Conservation (phyloP, 2,888 invertebrate genomes). For the Trichogramma dendrolimi region DNA sequence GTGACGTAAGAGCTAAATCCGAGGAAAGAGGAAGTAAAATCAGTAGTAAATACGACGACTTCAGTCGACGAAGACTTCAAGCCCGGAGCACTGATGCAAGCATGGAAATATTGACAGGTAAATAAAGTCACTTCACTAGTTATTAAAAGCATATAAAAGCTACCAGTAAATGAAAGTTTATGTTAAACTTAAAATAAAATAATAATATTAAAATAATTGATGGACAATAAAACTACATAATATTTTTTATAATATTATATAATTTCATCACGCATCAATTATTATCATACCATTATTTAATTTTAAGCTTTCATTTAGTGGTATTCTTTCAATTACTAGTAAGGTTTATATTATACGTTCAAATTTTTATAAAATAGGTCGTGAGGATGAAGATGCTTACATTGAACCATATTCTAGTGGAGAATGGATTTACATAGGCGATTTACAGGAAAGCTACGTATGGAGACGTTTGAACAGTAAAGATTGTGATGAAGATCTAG, state of each 20-base stretch:
- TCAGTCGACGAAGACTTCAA: conserved; percentile 43
- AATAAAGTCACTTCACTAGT: neutral
- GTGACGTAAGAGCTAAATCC: conserved; percentile 72
- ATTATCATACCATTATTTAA: no score
- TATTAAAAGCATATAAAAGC: neutral
- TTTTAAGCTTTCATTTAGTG: no score
- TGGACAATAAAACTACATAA: no score
- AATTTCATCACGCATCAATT: no score
- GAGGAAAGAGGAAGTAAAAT: conserved; percentile 48
- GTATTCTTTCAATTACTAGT: no score
- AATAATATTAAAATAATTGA: no score
- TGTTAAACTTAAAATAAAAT: neutral
- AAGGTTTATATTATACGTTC: no score
- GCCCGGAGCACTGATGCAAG: conserved; percentile 70
- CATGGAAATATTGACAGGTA: conserved; percentile 50
- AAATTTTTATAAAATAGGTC: conserved; percentile 34
- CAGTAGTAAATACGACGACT: conserved; percentile 31
- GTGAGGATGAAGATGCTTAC: conserved; percentile 70
- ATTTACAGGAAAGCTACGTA: conserved; percentile 65
- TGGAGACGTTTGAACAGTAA: conserved; percentile 58
- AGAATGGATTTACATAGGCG: conserved; percentile 74
- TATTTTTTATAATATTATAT: no score
- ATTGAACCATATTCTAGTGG: conserved; percentile 69
- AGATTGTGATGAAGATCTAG: conserved; percentile 44
- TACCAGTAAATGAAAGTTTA: neutral